Evolutionary conservation across 1,140 invertebrate genomes (phyloP).

Genomic region (Procambarus clarkii): DNA sequence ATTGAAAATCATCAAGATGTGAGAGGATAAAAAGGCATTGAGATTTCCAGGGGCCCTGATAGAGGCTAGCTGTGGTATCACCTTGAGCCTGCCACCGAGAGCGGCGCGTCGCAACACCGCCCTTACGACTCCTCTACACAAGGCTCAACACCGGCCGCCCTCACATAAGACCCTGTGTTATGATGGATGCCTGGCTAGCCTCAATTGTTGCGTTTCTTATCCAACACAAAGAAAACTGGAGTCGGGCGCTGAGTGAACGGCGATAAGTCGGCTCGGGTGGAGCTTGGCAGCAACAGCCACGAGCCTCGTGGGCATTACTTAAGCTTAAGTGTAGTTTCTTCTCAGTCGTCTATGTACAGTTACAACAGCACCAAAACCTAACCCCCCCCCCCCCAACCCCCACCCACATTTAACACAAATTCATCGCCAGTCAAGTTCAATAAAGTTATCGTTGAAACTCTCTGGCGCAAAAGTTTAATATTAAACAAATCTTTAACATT

Average conservation of each 20-base stretch:
- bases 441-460: too few species aligned
- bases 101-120: background rate
- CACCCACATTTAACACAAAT: background rate
- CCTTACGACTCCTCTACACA: background rate
- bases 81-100: conserved; percentile 42
- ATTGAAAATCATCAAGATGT: background rate
- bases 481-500: too few species aligned
- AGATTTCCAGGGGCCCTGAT: conserved; percentile 38
- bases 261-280: background rate
- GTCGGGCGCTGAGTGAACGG: background rate
- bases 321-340: too few species aligned
- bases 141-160: background rate
- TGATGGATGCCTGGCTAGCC: conserved; percentile 24
- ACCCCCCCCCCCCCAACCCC: too few species aligned
- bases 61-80: conserved; percentile 56
- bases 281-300: background rate
- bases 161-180: conserved; percentile 20
- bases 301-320: background rate
- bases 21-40: background rate
- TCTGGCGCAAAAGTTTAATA: too few species aligned
- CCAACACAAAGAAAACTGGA: conserved; percentile 19
- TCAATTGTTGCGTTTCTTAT: conserved; percentile 40
- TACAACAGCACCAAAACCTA: background rate
- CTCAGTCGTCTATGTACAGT: background rate
- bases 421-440: too few species aligned